Evolutionary conservation across 1,140 invertebrate genomes (phyloP), one percentile per base, ranked within the genome.

Genomic region (Lerema accius): DNA sequence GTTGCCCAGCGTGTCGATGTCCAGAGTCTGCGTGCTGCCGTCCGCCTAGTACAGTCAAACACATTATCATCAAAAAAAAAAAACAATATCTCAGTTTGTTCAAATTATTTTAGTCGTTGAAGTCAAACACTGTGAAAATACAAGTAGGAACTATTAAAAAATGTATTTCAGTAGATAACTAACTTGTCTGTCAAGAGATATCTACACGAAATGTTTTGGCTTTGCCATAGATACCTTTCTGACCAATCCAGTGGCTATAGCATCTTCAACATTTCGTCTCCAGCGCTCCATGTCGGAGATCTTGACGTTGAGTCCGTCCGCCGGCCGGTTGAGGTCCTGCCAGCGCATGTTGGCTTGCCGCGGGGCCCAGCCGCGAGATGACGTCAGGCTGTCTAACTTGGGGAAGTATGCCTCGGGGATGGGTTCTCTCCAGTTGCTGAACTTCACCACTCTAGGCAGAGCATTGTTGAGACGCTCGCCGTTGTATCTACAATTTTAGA

Each of bases 1-100:
- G 73, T 94, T 93, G 46, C 94, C 94, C 17, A 95, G 78, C 4
- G 92, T 92, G 67, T 95, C 93, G 45, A 95, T 94, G 37, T 92
- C 92, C 43, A 90, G 73, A 0, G 71, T 42, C 40, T 83, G 76
- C 0, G 71, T 88, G 53, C 89, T 64, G 72, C 91, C 69, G 85
- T 92, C 9, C 73, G 73, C 66, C 91, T 93, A 59, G 53, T 19
- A 14, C 14, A 37, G 35, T 35, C 46, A 37, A 32, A 48, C 5
- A 3, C n/a, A n/a, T n/a, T n/a, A n/a, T n/a, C n/a, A n/a, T n/a
- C n/a, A n/a, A n/a, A n/a, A n/a, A n/a, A n/a, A n/a, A n/a, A n/a
- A n/a, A n/a, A n/a, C n/a, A n/a, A n/a, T n/a, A n/a, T n/a, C n/a
- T n/a, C n/a, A n/a, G n/a, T n/a, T n/a, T n/a, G n/a, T n/a, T n/a